phyloP scores from a whole-genome alignment of 92 coral and sea anemone species.

The Blastomussa wellsi region DNA sequence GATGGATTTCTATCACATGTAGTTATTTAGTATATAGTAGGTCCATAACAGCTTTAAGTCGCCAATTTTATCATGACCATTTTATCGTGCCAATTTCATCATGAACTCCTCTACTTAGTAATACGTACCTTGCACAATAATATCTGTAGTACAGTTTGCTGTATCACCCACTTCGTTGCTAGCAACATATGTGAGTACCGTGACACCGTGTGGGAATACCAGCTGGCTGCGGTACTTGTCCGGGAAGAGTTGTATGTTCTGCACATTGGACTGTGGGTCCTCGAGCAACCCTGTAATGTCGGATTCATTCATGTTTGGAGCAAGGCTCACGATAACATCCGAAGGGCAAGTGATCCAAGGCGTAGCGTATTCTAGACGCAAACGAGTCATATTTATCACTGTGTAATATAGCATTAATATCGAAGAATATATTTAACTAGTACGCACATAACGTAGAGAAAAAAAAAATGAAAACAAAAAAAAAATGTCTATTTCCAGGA shows the following conservation, averaged over 20 bases:
- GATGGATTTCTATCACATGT: too few species aligned
- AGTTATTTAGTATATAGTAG: too few species aligned
- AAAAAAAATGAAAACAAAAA: too few species aligned
- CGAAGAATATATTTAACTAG: too few species aligned
- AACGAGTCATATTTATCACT: neutral
- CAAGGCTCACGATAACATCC: slow-evolving; percentile 35
- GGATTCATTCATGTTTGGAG: slow-evolving; percentile 35
- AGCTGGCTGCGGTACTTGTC: slow-evolving; percentile 51
- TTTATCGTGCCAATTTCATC: too few species aligned
- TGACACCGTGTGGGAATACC: slow-evolving; percentile 62
- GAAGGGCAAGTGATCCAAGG: slow-evolving; percentile 78
- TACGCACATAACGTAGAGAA: too few species aligned
- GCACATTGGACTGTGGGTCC: slow-evolving; percentile 59
- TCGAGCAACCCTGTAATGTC: slow-evolving; percentile 51
- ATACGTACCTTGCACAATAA: slow-evolving; percentile 59
- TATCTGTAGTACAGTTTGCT: slow-evolving; percentile 45
- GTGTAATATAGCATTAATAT: too few species aligned
- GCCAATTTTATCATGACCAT: too few species aligned
- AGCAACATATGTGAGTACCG: slow-evolving; percentile 63
- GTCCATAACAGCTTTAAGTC: too few species aligned
- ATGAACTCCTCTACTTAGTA: too few species aligned
- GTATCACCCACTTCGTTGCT: slow-evolving; percentile 58
- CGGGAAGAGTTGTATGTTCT: slow-evolving; percentile 58
- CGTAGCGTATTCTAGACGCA: slow-evolving; percentile 34
- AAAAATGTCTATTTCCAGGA: too few species aligned